Conservation (phyloP, 2,797 vertebrate species). For the Crocidura indochinensis region DNA sequence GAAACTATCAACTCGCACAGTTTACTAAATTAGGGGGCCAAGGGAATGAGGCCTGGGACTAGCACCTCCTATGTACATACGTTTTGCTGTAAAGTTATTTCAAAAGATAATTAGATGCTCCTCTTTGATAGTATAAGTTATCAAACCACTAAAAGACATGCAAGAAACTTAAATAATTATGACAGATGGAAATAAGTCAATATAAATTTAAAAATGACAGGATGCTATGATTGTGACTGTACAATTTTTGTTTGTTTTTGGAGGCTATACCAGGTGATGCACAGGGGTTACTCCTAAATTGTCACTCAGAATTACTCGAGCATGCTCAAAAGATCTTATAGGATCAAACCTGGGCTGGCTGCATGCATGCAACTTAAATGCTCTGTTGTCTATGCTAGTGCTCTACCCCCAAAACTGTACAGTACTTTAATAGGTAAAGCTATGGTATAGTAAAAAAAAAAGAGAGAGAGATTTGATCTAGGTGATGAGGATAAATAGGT, state of each 20-base stretch:
- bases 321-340: no score
- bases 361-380: no score
- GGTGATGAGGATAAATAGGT: not conserved
- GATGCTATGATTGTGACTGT: not conserved
- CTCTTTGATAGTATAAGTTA: not conserved
- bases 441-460: not conserved
- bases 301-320: no score
- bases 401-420: not conserved
- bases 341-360: no score
- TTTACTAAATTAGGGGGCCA: not conserved
- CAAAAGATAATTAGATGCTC: not conserved
- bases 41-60: not conserved
- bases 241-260: not conserved
- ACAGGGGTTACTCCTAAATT: no score
- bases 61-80: not conserved
- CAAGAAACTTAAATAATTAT: not conserved
- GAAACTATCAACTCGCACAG: not conserved
- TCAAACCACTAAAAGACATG: not conserved
- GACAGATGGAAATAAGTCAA: not conserved
- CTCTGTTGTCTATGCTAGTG: no score
- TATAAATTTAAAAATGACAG: not conserved
- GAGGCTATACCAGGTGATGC: no score
- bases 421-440: constrained; percentile 28
- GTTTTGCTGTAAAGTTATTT: constrained; percentile 17
- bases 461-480: not conserved